Evolutionary conservation across 2,888 invertebrate species (phyloP), one percentile per base, ranked within the genome.

Genomic region (Seladonia tumulorum): DNA sequence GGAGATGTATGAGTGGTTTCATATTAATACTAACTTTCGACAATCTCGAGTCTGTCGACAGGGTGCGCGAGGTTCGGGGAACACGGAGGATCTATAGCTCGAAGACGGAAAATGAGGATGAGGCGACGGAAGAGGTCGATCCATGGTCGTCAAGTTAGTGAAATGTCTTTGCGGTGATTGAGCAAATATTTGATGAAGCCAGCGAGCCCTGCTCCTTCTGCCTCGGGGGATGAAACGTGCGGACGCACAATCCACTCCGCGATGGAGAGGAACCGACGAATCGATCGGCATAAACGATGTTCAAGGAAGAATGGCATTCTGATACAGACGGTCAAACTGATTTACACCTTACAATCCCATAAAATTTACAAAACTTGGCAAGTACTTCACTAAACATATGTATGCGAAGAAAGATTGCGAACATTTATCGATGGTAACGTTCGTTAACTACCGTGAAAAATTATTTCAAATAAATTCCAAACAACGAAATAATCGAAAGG

Each of bases 161-260:
- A 92, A 94, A 94, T 94, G 94, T 94, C 94, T 94, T 94, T 92
- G 94, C 93, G 93, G 94, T 94, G 95, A 95, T 95, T 94, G 94
- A 92, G 93, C 94, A 95, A 95, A 95, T 95, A 95, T 94, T 94
- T 94, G 94, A 93, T 89, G 92, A 93, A 93, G 92, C 90, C 88
- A 90, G 91, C 90, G 93, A 91, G 90, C 90, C 91, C 89, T 81
- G 82, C 84, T 88, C 85, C 85, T 90, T 90, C 81, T 75, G 88
- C 89, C 90, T 83, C 85, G 79, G 85, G 88, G 87, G 88, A 89
- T 75, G 86, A 80, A 84, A 81, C 88, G 86, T 77, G 80, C 76
- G 80, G 82, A 79, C 88, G 71, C 83, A 81, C 83, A 79, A 81
- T 87, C 77, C 84, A 76, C 77, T 76, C 80, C 25, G 53, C 16